These are phyloP conservation scores for Dreissena rostriformis DNA, from an alignment of 1,140 invertebrate species.

Conservation along the genomic window DNA sequence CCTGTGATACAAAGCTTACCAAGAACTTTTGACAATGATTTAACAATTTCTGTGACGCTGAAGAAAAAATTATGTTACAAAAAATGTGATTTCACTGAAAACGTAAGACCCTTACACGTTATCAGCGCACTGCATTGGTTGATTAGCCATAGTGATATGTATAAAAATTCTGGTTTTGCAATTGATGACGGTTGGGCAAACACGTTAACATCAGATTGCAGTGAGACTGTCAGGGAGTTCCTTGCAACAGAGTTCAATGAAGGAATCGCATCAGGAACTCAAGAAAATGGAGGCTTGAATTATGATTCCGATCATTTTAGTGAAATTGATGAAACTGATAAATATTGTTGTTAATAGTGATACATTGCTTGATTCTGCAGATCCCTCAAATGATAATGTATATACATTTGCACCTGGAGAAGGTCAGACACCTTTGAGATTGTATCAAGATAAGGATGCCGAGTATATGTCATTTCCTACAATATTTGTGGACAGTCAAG, in stretches of 20 bases:
- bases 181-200: slow-evolving; percentile 2
- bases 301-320: slow-evolving; percentile 22
- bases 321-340: slow-evolving; percentile 2
- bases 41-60: not conserved
- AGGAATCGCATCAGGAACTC: not conserved
- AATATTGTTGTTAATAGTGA: slow-evolving; percentile 32
- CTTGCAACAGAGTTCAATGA: not conserved
- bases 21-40: not conserved
- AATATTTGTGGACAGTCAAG: slow-evolving; percentile 56
- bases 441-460: slow-evolving; percentile 36
- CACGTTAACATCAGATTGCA: not conserved
- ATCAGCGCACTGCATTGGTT: not conserved
- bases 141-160: not conserved
- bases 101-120: not conserved
- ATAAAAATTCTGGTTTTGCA: not conserved
- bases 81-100: not conserved
- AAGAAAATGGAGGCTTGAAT: slow-evolving; percentile 18
- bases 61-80: not conserved
- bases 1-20: not conserved
- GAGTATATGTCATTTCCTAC: slow-evolving; percentile 13
- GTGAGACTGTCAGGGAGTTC: not conserved
- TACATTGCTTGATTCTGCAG: slow-evolving; percentile 27
- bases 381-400: slow-evolving; percentile 22
- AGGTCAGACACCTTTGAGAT: slow-evolving; percentile 18
- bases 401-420: slow-evolving; percentile 26